phyloP scores from a whole-genome alignment of 2,888 invertebrate species.

The Sericinus montela region DNA sequence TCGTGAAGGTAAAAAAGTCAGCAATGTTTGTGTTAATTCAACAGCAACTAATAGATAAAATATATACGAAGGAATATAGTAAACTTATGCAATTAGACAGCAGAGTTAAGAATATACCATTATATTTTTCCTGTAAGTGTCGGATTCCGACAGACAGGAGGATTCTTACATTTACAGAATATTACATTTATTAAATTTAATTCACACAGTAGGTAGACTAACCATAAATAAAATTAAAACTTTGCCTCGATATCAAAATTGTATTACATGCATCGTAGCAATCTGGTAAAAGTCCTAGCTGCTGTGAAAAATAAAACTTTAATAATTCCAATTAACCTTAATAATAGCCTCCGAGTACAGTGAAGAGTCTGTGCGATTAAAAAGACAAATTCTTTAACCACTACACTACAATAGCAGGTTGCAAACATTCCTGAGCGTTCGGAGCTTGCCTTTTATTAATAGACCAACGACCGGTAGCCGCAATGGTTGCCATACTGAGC shows the following conservation, averaged over 20 bases:
- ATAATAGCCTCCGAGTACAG: conserved; percentile 68
- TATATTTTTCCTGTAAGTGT: no score
- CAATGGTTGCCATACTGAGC: conserved; percentile 62
- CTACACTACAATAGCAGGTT: conserved; percentile 74
- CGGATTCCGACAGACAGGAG: no score
- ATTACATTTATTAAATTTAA: conserved; percentile 57
- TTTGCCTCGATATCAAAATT: conserved; percentile 51
- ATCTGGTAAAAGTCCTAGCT: conserved; percentile 66
- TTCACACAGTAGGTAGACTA: conserved; percentile 58
- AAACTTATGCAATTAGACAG: no score
- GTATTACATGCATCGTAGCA: conserved; percentile 58
- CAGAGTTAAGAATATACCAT: no score
- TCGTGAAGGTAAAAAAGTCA: no score
- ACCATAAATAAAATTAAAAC: conserved; percentile 67
- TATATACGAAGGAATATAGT: no score
- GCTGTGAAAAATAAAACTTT: conserved; percentile 66
- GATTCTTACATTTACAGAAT: no score
- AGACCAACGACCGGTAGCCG: conserved; percentile 71
- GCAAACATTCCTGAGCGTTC: conserved; percentile 58
- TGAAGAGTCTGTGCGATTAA: conserved; percentile 68
- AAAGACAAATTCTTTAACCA: conserved; percentile 77
- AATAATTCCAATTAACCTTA: conserved; percentile 78
- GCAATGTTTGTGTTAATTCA: no score
- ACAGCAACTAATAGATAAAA: no score
- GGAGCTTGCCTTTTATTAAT: conserved; percentile 67